These are phyloP conservation scores for Tonatia bakeri DNA, from an alignment of 2,113 vertebrate species.

Conservation along the genomic window DNA sequence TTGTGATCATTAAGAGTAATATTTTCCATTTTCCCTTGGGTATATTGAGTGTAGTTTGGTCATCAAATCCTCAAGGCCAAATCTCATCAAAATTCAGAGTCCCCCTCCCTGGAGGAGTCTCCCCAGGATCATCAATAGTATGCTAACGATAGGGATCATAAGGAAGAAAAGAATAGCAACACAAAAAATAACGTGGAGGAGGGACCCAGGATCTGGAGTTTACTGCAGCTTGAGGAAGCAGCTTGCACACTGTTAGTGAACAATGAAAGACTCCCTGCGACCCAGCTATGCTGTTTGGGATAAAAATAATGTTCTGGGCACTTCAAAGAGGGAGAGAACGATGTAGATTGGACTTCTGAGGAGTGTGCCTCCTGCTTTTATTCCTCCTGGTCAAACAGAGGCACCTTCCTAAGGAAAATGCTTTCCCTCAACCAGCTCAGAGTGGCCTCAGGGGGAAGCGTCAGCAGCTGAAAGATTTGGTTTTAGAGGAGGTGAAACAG, in stretches of 20 bases:
- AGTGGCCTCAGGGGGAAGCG: not conserved
- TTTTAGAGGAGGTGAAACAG: not conserved
- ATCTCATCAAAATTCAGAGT: not conserved
- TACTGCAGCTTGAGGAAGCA: not conserved
- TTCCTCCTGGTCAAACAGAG: not conserved
- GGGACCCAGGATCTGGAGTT: not conserved
- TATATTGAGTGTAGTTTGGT: not conserved
- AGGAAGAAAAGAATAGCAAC: not conserved
- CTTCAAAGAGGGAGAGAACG: not conserved
- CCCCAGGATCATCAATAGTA: not conserved
- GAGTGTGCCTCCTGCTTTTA: not conserved
- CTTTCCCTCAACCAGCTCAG: constrained; percentile 43
- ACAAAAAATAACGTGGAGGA: not conserved
- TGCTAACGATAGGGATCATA: not conserved
- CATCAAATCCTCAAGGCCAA: not conserved
- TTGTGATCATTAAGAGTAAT: not conserved
- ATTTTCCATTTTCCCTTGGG: not conserved
- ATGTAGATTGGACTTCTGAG: not conserved
- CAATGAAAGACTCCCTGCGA: not conserved
- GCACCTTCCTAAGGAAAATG: constrained; percentile 43
- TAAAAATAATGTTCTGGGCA: not conserved
- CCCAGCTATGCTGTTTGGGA: not conserved
- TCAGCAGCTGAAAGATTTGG: not conserved
- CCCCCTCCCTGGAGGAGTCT: not conserved
- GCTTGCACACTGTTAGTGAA: not conserved